Conservation (phyloP, 1,140 invertebrate species). For the Panagrolaimus sp. region DNA sequence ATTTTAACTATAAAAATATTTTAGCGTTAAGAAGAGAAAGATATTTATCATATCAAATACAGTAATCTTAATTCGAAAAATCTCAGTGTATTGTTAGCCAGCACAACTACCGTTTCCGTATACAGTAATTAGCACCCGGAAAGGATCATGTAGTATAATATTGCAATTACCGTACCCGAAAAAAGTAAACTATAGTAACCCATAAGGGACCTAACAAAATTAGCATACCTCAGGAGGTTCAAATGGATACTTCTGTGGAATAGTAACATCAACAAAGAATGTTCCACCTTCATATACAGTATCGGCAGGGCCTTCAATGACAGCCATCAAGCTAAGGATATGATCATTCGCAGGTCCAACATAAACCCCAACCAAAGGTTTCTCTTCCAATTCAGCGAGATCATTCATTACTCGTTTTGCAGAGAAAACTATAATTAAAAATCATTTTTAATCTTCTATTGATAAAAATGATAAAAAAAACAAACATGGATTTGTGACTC, state of each 20-base stretch:
- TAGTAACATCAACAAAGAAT: neutral
- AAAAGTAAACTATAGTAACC: neutral
- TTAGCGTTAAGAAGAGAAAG: neutral
- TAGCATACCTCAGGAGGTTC: neutral
- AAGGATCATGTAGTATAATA: too few species aligned
- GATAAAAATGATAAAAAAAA: too few species aligned
- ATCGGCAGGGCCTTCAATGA: neutral
- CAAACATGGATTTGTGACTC: too few species aligned
- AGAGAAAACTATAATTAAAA: too few species aligned
- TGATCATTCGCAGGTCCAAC: conserved; percentile 1
- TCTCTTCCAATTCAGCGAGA: neutral
- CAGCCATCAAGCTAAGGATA: neutral
- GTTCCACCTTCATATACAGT: neutral
- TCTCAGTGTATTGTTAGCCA: too few species aligned
- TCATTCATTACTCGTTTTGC: neutral
- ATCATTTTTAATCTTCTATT: too few species aligned
- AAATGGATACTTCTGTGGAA: neutral
- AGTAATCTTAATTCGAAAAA: too few species aligned
- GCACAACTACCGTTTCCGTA: too few species aligned
- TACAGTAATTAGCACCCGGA: too few species aligned
- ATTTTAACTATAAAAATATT: neutral
- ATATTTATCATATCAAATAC: too few species aligned
- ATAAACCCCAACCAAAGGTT: neutral
- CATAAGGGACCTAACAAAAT: neutral
- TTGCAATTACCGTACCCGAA: too few species aligned